phyloP scores from a whole-genome alignment of 2,888 invertebrate genomes.

The Ochlodes sylvanus region DNA sequence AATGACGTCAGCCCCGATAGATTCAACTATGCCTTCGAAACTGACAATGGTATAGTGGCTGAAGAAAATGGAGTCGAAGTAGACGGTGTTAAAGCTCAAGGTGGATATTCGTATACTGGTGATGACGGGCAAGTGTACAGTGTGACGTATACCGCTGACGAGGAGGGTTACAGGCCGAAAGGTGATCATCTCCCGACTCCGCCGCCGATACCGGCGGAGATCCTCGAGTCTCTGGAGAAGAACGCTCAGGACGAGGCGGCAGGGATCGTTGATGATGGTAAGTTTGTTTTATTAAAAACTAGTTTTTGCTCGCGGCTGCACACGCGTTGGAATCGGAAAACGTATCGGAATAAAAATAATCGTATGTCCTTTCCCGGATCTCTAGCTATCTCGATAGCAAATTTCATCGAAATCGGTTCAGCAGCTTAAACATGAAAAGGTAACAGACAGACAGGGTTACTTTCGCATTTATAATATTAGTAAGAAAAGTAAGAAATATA shows the following conservation, averaged over 20 bases:
- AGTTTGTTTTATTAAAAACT: conserved; percentile 47
- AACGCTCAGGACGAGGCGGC: conserved; percentile 73
- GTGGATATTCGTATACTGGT: conserved; percentile 70
- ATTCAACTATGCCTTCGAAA: conserved; percentile 68
- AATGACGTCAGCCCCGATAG: conserved; percentile 62
- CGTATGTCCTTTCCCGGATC: too few relatives aligned
- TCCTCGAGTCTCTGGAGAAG: conserved; percentile 67
- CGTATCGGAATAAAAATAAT: too few relatives aligned
- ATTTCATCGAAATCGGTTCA: too few relatives aligned
- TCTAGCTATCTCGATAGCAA: too few relatives aligned
- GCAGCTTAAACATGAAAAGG: too few relatives aligned
- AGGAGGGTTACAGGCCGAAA: conserved; percentile 66
- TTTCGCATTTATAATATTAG: too few relatives aligned
- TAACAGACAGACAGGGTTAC: too few relatives aligned
- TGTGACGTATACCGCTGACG: conserved; percentile 71
- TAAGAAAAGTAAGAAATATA: too few relatives aligned
- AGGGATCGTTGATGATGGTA: conserved; percentile 72
- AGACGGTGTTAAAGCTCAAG: conserved; percentile 67
- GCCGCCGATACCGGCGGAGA: conserved; percentile 70
- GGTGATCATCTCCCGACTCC: conserved; percentile 74
- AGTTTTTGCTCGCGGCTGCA: too few relatives aligned
- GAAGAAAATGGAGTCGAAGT: conserved; percentile 64
- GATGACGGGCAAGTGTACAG: conserved; percentile 73
- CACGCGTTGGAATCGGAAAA: too few relatives aligned
- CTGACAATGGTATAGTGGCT: conserved; percentile 72